These are phyloP conservation scores for Oreochromis spilurus DNA, from an alignment of 2,113 vertebrate species.

Conservation along the genomic window DNA sequence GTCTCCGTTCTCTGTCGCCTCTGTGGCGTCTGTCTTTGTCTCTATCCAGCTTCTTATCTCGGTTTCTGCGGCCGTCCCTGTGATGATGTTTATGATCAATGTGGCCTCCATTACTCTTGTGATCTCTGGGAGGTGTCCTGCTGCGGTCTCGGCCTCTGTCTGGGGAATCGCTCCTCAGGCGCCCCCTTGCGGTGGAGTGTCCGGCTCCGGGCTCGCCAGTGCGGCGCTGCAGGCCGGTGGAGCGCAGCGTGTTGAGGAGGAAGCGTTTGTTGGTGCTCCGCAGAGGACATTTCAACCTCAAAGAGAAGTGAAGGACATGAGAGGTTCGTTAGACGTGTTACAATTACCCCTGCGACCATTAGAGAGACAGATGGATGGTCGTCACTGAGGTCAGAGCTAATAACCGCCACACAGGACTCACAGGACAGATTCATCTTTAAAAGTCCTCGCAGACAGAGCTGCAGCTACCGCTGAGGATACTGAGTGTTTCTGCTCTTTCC, in stretches of 20 bases:
- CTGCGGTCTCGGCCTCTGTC: conserved; percentile 31
- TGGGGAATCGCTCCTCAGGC: conserved; percentile 13
- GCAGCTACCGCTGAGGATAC: not conserved
- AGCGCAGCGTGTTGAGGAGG: conserved; percentile 93
- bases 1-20: conserved; percentile 21
- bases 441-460: not conserved
- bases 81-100: conserved; percentile 17
- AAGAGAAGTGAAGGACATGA: conserved; percentile 6
- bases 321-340: not conserved
- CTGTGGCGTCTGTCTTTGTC: conserved; percentile 30
- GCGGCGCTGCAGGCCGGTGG: conserved; percentile 71
- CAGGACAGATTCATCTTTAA: not conserved
- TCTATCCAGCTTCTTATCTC: conserved; percentile 31
- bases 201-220: conserved; percentile 58
- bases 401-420: not conserved
- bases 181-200: conserved; percentile 12
- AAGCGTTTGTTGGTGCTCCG: conserved; percentile 92
- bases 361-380: not conserved
- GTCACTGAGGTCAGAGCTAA: not conserved
- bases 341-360: not conserved
- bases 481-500: not conserved
- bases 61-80: conserved; percentile 21
- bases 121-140: conserved; percentile 40
- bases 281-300: conserved; percentile 95
- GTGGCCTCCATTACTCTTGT: not conserved